phyloP scores from a whole-genome alignment of 2,113 vertebrate species.

The Formicarius rufipectus region DNA sequence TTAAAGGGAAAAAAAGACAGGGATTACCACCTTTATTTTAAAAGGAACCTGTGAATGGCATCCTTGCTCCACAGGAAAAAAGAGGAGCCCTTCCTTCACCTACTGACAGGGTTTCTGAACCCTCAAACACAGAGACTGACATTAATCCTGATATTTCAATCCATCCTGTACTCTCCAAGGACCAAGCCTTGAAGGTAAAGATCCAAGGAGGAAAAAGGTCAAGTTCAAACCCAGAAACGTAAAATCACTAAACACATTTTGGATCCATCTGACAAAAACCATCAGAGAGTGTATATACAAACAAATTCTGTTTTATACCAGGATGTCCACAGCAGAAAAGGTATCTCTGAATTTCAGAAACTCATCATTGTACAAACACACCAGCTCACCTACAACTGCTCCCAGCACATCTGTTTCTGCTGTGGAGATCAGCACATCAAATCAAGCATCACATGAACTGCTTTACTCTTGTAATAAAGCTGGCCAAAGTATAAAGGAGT shows the following conservation, averaged over 20 bases:
- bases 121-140: not conserved
- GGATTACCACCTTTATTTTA: not conserved
- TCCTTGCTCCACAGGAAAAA: not conserved
- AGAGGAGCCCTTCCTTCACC: not conserved
- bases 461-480: not conserved
- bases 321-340: not conserved
- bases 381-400: not conserved
- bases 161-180: not conserved
- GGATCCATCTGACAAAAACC: not conserved
- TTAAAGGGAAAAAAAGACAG: not conserved
- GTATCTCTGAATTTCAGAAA: not conserved
- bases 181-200: not conserved
- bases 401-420: not conserved
- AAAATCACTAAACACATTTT: not conserved
- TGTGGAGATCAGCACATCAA: fast-evolving
- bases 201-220: not conserved
- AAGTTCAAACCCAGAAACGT: not conserved
- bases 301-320: not conserved
- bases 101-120: not conserved
- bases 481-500: not conserved
- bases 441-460: not conserved
- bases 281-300: not conserved
- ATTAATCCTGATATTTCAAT: not conserved
- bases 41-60: not conserved
- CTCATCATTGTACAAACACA: not conserved